These are phyloP conservation scores for Plodia interpunctella DNA, from an alignment of 1,140 invertebrate genomes.

Conservation along the genomic window DNA sequence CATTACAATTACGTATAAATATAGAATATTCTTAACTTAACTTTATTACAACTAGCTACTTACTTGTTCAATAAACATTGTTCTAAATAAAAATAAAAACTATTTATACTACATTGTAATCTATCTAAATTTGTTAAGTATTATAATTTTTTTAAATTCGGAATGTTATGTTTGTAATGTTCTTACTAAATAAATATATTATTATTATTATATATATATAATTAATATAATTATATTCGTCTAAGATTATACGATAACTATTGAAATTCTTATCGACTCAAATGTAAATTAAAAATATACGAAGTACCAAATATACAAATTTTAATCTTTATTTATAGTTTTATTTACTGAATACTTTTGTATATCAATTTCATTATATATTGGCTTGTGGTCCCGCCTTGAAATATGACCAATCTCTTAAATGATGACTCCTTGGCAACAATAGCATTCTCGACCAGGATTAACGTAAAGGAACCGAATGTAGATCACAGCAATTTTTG, in stretches of 20 bases:
- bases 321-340: conserved; percentile 61
- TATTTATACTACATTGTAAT: conserved; percentile 53
- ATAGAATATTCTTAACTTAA: conserved; percentile 55
- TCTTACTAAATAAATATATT: no score
- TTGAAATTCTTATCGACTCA: conserved; percentile 65
- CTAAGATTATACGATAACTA: conserved; percentile 59
- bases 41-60: conserved; percentile 51
- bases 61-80: conserved; percentile 68
- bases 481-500: no score
- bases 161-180: conserved; percentile 56
- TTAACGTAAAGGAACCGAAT: no score
- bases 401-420: no score
- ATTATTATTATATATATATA: no score
- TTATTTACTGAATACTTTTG: conserved; percentile 35
- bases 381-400: no score
- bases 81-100: conserved; percentile 54
- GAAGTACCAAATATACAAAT: conserved; percentile 76
- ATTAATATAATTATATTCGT: conserved; percentile 47
- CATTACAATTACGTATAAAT: conserved; percentile 37
- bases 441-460: no score
- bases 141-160: conserved; percentile 51
- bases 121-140: conserved; percentile 49
- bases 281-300: conserved; percentile 74
- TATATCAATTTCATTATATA: no score
- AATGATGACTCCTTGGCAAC: no score